Evolutionary conservation across 2,888 invertebrate species (phyloP).

Genomic region (Drosophila recens): DNA sequence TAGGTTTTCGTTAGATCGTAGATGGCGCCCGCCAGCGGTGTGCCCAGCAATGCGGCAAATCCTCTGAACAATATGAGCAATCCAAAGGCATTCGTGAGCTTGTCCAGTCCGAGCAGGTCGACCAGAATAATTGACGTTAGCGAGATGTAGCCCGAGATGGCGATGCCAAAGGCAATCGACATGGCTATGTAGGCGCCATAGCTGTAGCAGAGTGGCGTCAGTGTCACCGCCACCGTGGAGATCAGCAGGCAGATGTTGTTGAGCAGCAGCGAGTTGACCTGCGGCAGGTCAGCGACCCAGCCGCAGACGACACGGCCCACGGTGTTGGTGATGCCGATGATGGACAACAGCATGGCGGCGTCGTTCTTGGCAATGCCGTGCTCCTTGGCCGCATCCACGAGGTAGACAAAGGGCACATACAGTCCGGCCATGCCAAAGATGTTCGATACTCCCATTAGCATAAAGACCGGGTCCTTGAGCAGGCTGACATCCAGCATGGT

Average conservation of each 20-base stretch:
- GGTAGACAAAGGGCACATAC: slow-evolving; percentile 98
- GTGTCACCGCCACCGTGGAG: slow-evolving; percentile 93
- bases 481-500: slow-evolving; percentile 97
- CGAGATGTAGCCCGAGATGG: slow-evolving; percentile 98
- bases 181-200: slow-evolving; percentile 92
- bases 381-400: slow-evolving; percentile 92
- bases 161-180: slow-evolving; percentile 95
- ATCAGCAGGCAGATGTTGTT: slow-evolving; percentile 97
- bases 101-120: slow-evolving; percentile 97
- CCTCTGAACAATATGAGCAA: slow-evolving; percentile 97
- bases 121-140: slow-evolving; percentile 98
- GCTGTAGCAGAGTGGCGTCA: slow-evolving; percentile 93
- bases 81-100: slow-evolving; percentile 98
- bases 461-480: slow-evolving; percentile 94
- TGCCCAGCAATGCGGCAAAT: slow-evolving; percentile 95
- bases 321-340: slow-evolving; percentile 97
- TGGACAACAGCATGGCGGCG: slow-evolving; percentile 86
- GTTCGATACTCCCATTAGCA: slow-evolving; percentile 96
- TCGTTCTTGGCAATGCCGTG: slow-evolving; percentile 89
- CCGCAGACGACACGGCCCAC: slow-evolving; percentile 96
- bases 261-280: slow-evolving; percentile 95
- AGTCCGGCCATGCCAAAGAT: slow-evolving; percentile 99
- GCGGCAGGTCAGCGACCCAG: slow-evolving; percentile 95
- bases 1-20: slow-evolving; percentile 95
- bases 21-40: slow-evolving; percentile 94